These are phyloP conservation scores for Macrosteles quadrilineatus DNA, from an alignment of 1,140 invertebrate genomes.

Conservation along the genomic window DNA sequence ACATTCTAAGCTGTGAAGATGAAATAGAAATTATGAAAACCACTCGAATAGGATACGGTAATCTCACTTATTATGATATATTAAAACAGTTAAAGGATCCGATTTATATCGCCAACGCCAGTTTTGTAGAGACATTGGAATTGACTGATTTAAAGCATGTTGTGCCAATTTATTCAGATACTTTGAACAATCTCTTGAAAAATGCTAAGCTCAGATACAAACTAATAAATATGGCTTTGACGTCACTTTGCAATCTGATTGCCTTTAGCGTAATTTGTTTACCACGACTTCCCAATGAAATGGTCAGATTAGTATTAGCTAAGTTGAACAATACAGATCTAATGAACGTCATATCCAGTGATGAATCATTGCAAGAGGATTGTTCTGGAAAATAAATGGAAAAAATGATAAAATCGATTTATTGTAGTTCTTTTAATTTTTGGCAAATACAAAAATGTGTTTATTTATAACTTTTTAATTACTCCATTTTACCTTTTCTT, in stretches of 20 bases:
- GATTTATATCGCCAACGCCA: not conserved
- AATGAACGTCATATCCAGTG: not conserved
- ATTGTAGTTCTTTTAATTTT: not conserved
- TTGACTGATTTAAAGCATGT: not conserved
- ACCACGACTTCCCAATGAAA: not conserved
- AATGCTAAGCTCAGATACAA: not conserved
- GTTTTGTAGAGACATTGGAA: not conserved
- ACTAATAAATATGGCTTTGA: not conserved
- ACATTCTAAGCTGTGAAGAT: not conserved
- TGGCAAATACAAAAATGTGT: too few relatives aligned
- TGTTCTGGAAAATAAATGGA: too few relatives aligned
- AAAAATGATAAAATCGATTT: not conserved
- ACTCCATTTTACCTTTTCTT: too few relatives aligned
- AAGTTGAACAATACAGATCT: not conserved
- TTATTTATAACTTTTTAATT: too few relatives aligned
- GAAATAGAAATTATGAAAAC: constrained; percentile 2
- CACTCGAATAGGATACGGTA: not conserved
- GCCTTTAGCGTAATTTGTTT: not conserved
- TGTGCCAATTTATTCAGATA: not conserved
- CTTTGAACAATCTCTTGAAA: not conserved
- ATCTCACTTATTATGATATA: not conserved
- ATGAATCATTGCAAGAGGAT: too few relatives aligned
- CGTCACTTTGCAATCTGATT: not conserved
- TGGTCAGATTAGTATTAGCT: not conserved
- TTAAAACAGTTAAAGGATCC: not conserved